These are phyloP conservation scores for Nomada ferruginata DNA, from an alignment of 2,888 invertebrate species.

Conservation along the genomic window DNA sequence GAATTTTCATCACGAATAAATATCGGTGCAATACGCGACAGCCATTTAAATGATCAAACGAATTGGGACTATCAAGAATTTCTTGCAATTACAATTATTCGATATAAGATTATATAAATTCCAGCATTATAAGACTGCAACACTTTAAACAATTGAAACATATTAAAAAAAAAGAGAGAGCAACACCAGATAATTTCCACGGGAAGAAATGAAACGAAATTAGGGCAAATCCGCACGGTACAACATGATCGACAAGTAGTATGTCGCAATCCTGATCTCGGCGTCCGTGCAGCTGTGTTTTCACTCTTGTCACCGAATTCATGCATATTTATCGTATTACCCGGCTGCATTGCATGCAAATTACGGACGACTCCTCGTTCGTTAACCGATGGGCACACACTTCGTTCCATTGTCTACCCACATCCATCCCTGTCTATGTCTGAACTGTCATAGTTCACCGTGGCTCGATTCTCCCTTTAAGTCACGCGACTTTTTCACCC, in stretches of 20 bases:
- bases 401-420: conserved; percentile 79
- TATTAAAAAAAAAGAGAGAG: too few species aligned
- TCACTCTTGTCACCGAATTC: conserved; percentile 62
- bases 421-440: conserved; percentile 50
- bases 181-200: conserved; percentile 8
- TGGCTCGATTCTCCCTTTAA: conserved; percentile 55
- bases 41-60: too few species aligned
- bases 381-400: conserved; percentile 59
- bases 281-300: conserved; percentile 36
- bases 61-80: too few species aligned
- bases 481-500: conserved; percentile 70
- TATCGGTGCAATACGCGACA: too few species aligned
- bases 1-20: too few species aligned
- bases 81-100: too few species aligned
- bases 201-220: background rate
- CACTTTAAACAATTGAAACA: too few species aligned
- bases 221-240: background rate
- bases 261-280: conserved; percentile 25
- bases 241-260: conserved; percentile 39
- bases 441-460: conserved; percentile 53
- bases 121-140: too few species aligned
- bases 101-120: too few species aligned
- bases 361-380: conserved; percentile 60
- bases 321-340: conserved; percentile 70
- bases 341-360: conserved; percentile 70